Evolutionary conservation across 2,888 invertebrate genomes (phyloP).

Genomic region (Sesia bembeciformis): DNA sequence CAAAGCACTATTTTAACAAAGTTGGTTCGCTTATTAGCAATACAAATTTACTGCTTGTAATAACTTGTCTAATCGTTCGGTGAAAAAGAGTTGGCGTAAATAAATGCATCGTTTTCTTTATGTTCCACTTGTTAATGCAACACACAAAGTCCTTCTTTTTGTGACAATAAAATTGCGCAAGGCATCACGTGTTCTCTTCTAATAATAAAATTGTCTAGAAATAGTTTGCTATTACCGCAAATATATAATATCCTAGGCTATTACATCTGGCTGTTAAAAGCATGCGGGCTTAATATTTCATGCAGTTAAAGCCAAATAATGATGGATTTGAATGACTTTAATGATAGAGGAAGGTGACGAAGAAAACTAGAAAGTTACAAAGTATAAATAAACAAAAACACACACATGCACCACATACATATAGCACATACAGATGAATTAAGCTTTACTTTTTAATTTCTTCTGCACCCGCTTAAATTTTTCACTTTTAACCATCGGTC

Average conservation of each 20-base stretch:
- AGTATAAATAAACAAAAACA: background rate
- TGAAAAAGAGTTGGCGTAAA: background rate
- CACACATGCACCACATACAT: no score
- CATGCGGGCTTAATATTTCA: background rate
- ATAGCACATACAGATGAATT: no score
- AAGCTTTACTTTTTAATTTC: no score
- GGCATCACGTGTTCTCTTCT: no score
- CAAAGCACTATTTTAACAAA: conserved; percentile 16
- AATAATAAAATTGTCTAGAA: no score
- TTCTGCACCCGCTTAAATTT: no score
- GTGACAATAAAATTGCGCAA: no score
- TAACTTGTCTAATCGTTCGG: conserved; percentile 7
- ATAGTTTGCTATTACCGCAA: background rate
- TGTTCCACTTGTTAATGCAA: no score
- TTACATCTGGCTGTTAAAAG: background rate
- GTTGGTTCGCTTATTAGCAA: conserved; percentile 9
- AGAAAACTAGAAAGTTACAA: background rate
- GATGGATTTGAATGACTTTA: background rate
- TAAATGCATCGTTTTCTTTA: no score
- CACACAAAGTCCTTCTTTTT: no score
- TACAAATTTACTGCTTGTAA: conserved; percentile 8
- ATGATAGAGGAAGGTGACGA: background rate
- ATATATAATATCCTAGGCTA: background rate
- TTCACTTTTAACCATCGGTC: no score
- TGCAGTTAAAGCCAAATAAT: background rate